Base-by-base conservation (phyloP, 2,113 vertebrate genomes). In the Pelecanus crispus region DNA sequence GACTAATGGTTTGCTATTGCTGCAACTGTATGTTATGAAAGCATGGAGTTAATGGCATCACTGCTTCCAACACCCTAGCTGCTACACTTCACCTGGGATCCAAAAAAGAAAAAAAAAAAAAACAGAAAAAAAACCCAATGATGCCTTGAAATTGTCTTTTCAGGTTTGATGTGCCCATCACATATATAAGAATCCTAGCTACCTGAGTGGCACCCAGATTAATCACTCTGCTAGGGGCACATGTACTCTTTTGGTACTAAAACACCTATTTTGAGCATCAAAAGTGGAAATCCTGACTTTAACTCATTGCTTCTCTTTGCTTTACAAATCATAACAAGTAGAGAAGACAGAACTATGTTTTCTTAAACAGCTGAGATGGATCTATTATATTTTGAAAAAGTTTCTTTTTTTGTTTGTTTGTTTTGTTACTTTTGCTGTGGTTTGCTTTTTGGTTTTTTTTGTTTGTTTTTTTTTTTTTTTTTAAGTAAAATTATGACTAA, bases 81-180 rank as follows among this genome's bases (percentile, higher is more conserved):
- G 17, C 42, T 59, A 4, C 21, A 34, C 14, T 79, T 88, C 28
- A 62, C 17, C 18, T 55, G 8, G 8, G 14, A 36, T n/a, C 2
- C 0, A 11, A 38, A 22, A 38, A 17, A 38, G 22, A 38, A 47
- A 8, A 38, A 56, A 21, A 8, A 1, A 5, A 12, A 1, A 11
- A 26, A 7, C 10, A 7, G 5, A 7, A 10, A 4, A 0, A 16
- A 14, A 50, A 42, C 10, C 10, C 17, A 45, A 1, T 8, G 3
- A 26, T 81, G 13, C 3, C 2, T 13, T 61, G 19, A 55, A 50
- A 59, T 52, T 31, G 1, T 10, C 10, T 89, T 80, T 83, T 11
- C 25, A 50, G 42, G 2, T 59, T 47, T 71, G 34, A 53, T 45
- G 25, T 73, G 8, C 28, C 36, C 16, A 44, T 68, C 18, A 62